Evolutionary conservation across 2,113 vertebrate species (phyloP), one percentile per base, ranked within the genome.

Genomic region (Strigops habroptila): DNA sequence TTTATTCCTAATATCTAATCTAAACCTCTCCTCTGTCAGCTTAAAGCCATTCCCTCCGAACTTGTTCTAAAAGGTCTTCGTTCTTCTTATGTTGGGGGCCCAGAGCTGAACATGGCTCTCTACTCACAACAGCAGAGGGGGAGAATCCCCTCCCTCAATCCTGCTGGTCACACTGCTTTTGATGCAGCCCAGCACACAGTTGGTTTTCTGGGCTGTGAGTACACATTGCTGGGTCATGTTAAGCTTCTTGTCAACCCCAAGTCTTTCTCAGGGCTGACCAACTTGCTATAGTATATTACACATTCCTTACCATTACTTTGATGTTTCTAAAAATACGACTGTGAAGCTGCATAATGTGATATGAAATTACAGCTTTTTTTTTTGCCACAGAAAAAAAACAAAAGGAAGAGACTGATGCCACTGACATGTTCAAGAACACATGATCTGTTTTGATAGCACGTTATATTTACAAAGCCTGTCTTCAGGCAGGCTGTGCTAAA

Each of bases 401-500:
- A 10, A 53, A 8, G 60, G 55, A 57, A 63, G 71, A 52, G 9
- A 31, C 18, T 33, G 68, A 90, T 91, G 76, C 10, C 57, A 60
- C 24, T 78, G 88, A 90, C 77, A 71, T 46, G 43, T 88, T 79
- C 3, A 15, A 93, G 93, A 84, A 82, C 91, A 76, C 80, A 65
- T 12, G 80, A 93, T 92, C 30, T 92, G 41, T 79, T 95, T 85
- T 91, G 86, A 94, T 96, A 82, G 74, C 76, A 79, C 77, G 3
- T 39, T 85, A 67, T 94, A 53, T 88, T 96, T 89, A 67, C 90
- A 92, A 71, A 86, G 73, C 81, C 62, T 92, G 62, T 91, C 90
- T 93, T 63, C 83, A 73, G 90, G 83, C 92, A 73, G 80, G 80
- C 77, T 87, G 77, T 65, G 80, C 90, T 93, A 53, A 80, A 73